These are phyloP conservation scores for Pionites leucogaster DNA, from an alignment of 2,113 vertebrate genomes.

Conservation along the genomic window DNA sequence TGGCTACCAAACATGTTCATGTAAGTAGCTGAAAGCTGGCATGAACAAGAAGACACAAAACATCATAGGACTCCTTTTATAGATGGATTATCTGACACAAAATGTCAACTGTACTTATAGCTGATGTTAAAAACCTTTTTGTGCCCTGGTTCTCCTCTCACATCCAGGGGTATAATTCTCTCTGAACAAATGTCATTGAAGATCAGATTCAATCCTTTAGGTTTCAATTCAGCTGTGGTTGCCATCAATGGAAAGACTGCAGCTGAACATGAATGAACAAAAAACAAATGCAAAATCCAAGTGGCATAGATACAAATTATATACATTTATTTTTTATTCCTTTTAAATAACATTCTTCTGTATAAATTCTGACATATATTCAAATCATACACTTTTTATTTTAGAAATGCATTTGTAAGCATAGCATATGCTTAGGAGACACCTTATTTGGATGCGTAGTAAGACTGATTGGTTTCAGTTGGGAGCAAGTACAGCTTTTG, in stretches of 20 bases:
- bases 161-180: neutral
- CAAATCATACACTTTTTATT: constrained; percentile 76
- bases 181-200: constrained; percentile 21
- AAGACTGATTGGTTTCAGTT: constrained; percentile 61
- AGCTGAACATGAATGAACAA: neutral
- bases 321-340: constrained; percentile 83
- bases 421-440: constrained; percentile 56
- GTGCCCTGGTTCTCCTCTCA: neutral
- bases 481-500: constrained; percentile 64
- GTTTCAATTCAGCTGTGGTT: neutral
- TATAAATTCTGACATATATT: constrained; percentile 86
- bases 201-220: neutral
- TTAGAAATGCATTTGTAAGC: constrained; percentile 78
- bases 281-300: constrained; percentile 62
- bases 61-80: neutral
- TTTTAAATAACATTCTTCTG: constrained; percentile 85
- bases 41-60: neutral
- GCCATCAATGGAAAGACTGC: neutral
- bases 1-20: neutral
- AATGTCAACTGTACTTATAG: neutral
- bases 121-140: neutral
- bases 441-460: constrained; percentile 40
- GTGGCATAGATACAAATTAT: constrained; percentile 81
- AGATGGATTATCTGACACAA: neutral
- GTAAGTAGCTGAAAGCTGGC: neutral